These are phyloP conservation scores for Eclectus roratus DNA, from an alignment of 2,113 vertebrate genomes.

Conservation along the genomic window DNA sequence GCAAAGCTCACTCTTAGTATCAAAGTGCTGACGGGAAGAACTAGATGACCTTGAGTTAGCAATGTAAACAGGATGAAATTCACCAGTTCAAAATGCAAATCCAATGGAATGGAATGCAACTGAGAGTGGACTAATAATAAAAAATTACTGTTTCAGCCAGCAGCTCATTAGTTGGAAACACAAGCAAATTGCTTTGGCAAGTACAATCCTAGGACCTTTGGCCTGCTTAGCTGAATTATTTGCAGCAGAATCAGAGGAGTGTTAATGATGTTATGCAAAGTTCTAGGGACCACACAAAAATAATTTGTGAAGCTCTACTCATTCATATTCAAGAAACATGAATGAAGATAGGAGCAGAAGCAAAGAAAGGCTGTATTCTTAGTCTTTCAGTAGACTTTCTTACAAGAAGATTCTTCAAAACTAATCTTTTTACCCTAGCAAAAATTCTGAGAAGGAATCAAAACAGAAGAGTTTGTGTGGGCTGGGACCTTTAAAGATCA, in stretches of 20 bases:
- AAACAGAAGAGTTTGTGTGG: not conserved
- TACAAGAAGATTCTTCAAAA: not conserved
- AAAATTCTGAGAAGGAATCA: not conserved
- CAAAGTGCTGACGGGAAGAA: not conserved
- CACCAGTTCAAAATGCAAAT: not conserved
- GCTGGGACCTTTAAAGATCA: not conserved
- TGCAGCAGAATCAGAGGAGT: not conserved
- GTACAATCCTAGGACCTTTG: not conserved
- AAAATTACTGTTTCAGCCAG: not conserved
- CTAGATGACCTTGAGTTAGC: not conserved
- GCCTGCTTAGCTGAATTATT: not conserved
- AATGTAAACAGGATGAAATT: not conserved
- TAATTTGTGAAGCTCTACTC: not conserved
- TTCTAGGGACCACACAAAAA: not conserved
- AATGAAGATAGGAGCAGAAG: not conserved
- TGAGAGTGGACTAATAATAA: not conserved
- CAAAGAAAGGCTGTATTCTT: not conserved
- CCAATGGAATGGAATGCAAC: not conserved
- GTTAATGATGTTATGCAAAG: not conserved
- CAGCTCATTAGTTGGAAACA: not conserved
- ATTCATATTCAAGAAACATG: not conserved
- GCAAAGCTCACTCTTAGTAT: not conserved
- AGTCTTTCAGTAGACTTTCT: not conserved
- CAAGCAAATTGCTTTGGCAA: not conserved
- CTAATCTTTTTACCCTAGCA: not conserved